Base-by-base conservation (phyloP, 1,140 invertebrate species). In the Medauroidea extradentata region DNA sequence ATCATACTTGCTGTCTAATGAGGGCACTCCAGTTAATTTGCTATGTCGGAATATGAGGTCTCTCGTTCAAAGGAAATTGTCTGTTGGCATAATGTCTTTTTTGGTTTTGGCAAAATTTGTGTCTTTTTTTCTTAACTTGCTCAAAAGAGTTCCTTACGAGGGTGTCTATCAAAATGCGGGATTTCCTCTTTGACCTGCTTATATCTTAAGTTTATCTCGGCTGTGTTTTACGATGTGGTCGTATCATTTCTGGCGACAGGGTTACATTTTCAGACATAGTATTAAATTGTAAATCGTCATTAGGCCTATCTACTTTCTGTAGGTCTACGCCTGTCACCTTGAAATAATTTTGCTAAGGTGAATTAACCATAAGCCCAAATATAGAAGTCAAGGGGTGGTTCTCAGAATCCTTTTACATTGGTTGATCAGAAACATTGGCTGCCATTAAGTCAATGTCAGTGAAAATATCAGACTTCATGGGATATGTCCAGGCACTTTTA, bases 381-480 rank as follows among this genome's bases (percentile, higher is more conserved):
- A n/a, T n/a, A n/a, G 11, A 4, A 34, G 29, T n/a, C n/a, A n/a
- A n/a, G n/a, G n/a, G n/a, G n/a, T n/a, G n/a, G 11, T 41, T n/a
- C n/a, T 11, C 39, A 13, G 50, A 52, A 25, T 27, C 27, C 18
- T 65, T 24, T 25, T 67, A 65, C 29, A 69, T 56, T 59, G 76
- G 71, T 5, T 72, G 74, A 18, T 73, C 68, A 46, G 48, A 54
- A 39, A 65, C 48, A n/a, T n/a, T n/a, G n/a, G n/a, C n/a, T 21
- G 72, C 62, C 18, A 65, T 13, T 68, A 73, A 75, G 16, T 77
- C 73, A 43, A 63, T 51, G 13, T 73, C 68, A 24, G 53, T 16
- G 60, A 75, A 75, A 23, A 75, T 66, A 38, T 48, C 25, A 57
- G 16, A 63, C 74, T 71, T 13, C 68, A 69, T 14, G 73, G 73